A percentile compares a stretch with the other conserved stretches of the same genome.
Evolutionary conservation across 2,888 invertebrate species (phyloP).

Genomic region (Oxyteleia sp.): DNA sequence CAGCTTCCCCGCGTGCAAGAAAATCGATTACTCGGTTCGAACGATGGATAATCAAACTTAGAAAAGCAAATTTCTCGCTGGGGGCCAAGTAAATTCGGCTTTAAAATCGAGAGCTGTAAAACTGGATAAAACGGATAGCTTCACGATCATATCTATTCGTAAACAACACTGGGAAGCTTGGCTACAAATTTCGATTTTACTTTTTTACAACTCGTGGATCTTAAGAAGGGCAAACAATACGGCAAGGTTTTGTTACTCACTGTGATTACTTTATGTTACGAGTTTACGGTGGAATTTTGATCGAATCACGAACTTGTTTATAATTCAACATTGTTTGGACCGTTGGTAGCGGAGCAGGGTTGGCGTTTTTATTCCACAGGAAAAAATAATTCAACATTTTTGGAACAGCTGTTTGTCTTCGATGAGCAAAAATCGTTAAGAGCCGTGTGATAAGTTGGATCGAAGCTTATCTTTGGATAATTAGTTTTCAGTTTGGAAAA

Average conservation of each 20-base stretch:
- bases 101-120: slow-evolving; percentile 47
- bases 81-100: slow-evolving; percentile 27
- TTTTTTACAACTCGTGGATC: slow-evolving; percentile 40
- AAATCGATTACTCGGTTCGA: slow-evolving; percentile 61
- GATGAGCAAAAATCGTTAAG: background rate
- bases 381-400: slow-evolving; percentile 3
- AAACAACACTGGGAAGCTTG: slow-evolving; percentile 15
- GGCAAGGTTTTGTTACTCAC: background rate
- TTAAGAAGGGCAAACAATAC: slow-evolving; percentile 38
- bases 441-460: background rate
- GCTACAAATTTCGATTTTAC: slow-evolving; percentile 28
- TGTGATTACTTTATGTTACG: slow-evolving; percentile 12
- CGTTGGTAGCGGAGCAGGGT: background rate
- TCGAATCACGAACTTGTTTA: slow-evolving; percentile 15
- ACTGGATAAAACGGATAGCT: slow-evolving; percentile 51
- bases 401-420: background rate
- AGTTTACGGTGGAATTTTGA: slow-evolving; percentile 31
- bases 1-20: slow-evolving; percentile 37
- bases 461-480: slow-evolving; percentile 15
- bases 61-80: slow-evolving; percentile 25
- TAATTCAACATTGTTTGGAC: slow-evolving; percentile 1
- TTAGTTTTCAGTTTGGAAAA: slow-evolving; percentile 15
- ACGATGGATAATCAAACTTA: slow-evolving; percentile 61
- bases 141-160: slow-evolving; percentile 29
- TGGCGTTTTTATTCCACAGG: background rate